These are phyloP conservation scores for Dermolepida albohirtum DNA, from an alignment of 2,888 invertebrate genomes.

Conservation along the genomic window DNA sequence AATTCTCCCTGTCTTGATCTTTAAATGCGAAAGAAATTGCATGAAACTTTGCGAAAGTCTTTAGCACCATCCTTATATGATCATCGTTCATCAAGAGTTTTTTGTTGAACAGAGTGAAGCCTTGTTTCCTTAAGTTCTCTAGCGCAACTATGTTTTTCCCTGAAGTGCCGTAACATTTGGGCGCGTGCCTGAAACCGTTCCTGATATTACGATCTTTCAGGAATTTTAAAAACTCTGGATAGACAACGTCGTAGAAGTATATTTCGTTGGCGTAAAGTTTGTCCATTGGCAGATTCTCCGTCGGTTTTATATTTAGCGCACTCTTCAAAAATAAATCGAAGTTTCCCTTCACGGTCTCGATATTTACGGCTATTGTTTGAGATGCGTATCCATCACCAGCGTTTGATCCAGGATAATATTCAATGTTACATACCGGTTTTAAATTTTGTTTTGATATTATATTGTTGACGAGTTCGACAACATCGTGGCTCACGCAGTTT, in stretches of 20 bases:
- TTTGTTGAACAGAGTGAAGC: conserved; percentile 59
- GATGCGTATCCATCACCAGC: conserved; percentile 45
- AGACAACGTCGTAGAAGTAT: conserved; percentile 41
- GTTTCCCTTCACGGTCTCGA: conserved; percentile 3
- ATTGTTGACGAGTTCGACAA: too few species aligned
- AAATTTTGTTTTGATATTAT: not conserved
- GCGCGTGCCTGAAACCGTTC: conserved; percentile 19
- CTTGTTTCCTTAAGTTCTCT: conserved; percentile 59
- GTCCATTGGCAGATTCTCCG: not conserved
- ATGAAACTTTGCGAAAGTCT: conserved; percentile 67
- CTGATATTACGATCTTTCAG: conserved; percentile 28
- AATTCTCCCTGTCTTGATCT: conserved; percentile 68
- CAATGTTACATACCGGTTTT: not conserved
- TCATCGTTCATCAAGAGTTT: conserved; percentile 61
- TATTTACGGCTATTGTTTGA: conserved; percentile 40
- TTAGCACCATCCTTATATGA: conserved; percentile 58
- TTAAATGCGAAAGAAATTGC: conserved; percentile 71
- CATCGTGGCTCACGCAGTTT: too few species aligned
- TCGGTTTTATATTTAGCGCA: conserved; percentile 15
- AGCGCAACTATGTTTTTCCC: conserved; percentile 47
- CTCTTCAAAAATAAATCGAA: conserved; percentile 38
- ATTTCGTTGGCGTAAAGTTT: conserved; percentile 42
- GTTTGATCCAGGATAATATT: conserved; percentile 15
- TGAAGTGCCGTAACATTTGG: conserved; percentile 30
- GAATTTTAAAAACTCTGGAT: conserved; percentile 37